Percentiles rank a stretch among this genome's conserved stretches.
These are phyloP conservation scores for Babyrousa celebensis DNA, from an alignment of 2,797 vertebrate genomes.

Conservation along the genomic window DNA sequence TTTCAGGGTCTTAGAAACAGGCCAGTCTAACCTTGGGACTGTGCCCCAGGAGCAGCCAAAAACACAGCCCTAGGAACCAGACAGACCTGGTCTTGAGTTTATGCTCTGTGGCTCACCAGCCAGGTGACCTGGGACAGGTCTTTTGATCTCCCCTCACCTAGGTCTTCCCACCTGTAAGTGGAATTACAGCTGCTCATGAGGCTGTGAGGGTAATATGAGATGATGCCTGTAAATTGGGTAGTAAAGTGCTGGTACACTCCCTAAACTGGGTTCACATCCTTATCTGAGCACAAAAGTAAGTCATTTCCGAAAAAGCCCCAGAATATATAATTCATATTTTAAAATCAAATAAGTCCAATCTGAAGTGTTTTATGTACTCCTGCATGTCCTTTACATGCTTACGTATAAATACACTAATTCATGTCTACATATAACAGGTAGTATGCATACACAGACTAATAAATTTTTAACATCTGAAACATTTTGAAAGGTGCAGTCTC, in stretches of 20 bases:
- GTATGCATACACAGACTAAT: neutral
- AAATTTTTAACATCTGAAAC: constrained; percentile 29
- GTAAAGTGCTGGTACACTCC: neutral
- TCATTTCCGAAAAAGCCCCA: constrained; percentile 24
- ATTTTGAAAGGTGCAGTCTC: neutral
- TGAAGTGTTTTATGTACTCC: constrained; percentile 27
- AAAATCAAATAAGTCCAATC: constrained; percentile 57
- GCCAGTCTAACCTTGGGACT: neutral
- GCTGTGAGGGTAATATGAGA: neutral
- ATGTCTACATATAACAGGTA: neutral
- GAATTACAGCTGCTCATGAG: neutral
- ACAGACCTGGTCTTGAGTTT: neutral
- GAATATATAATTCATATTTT: constrained; percentile 54
- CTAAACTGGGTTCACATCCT: neutral
- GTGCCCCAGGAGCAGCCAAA: constrained; percentile 11
- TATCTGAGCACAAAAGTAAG: constrained; percentile 28
- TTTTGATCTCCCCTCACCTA: neutral
- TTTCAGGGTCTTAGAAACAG: neutral
- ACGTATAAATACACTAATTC: constrained; percentile 30
- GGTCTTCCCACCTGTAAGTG: constrained; percentile 49
- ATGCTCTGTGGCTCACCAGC: neutral
- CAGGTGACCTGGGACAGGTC: neutral
- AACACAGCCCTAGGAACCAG: neutral
- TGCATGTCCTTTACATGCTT: neutral
- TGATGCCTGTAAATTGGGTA: neutral